Base-by-base conservation (phyloP, 1,140 invertebrate species). In the Hycleus phaleratus region DNA sequence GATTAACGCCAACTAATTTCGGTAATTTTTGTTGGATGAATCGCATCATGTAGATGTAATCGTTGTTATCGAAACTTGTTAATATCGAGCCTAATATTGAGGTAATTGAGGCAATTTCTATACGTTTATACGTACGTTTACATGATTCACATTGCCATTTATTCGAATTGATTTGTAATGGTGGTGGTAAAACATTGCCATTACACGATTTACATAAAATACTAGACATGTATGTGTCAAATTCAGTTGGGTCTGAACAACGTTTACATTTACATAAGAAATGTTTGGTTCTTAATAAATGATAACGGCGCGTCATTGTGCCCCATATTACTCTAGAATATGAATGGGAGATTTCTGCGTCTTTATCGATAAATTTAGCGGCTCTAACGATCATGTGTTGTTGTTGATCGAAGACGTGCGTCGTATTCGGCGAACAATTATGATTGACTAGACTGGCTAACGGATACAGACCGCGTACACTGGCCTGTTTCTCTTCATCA, bases 261-360 rank as follows among this genome's bases (percentile, higher is more conserved):
- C 89, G 77, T 11, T 71, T 63, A 68, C 90, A 92, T 9, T 71
- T 71, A 67, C 90, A 92, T 32, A 77, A 73, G 69, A 92, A 92
- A 67, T 85, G 80, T 77, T 91, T 91, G 2, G 85, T 88, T 56
- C 78, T 76, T 49, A 73, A 75, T 3, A 91, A 75, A 67, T 87
- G 82, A 12, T 81, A 74, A 43, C 85, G 75, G 50, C 89, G 73
- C 1, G 82, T 77, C 1, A 77, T 71, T 1, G 85, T 91, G 6
- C 84, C 85, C 86, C 87, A 90, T 4, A 91, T 70, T 10, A 87
- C 60, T 48, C 85, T 81, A 0, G 85, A 80, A 61, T 92, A 91
- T 26, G 83, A 82, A 53, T 85, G 85, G 39, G 83, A 84, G 43
- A 92, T 80, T 72, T 89, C 86, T 7, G 80, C 72, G 7, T 85